Evolutionary conservation across 2,113 vertebrate genomes (phyloP), one percentile per base, ranked within the genome.

Genomic region (Patagioenas fasciata): DNA sequence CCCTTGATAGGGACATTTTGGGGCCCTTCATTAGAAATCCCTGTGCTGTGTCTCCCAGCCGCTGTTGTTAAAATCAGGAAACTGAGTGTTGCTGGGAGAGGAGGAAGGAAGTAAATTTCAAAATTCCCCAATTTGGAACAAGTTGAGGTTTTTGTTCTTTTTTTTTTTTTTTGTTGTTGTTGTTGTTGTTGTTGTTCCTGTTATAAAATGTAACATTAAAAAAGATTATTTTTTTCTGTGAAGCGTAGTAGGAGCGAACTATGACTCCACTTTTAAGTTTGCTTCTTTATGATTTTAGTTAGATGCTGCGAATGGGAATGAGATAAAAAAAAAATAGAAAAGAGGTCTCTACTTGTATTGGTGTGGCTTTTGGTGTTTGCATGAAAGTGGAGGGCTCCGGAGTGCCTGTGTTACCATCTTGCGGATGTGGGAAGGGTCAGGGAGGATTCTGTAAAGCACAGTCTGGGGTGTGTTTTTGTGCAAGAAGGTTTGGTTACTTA

Each of bases 81-180:
- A 56, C 80, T 44, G 36, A 24, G 25, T 11, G 56, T 15, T 66
- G 20, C 19, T 77, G 85, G 58, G 60, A 58, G 79, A 70, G 2
- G 4, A 75, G 74, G 66, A 89, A 92, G 91, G 71, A 94, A 90
- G 67, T n/a, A 26, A 38, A 21, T 47, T 94, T 91, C 13, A 69
- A 20, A 89, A 94, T 90, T 48, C 51, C 53, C 36, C 51, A 54
- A 4, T 77, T 85, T 62, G 42, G 44, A 89, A 66, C 44, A 26
- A 42, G 0, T 61, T 75, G 12, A 15, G 3, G 2, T 6, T 31
- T 31, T 60, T 51, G n/a, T 58, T 60, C 16, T 36, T 40, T 12
- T 40, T 40, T 38, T 38, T 40, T 40, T 40, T 40, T 40, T 67
- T n/a, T 81, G n/a, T n/a, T n/a, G n/a, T n/a, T n/a, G n/a, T n/a